phyloP scores from a whole-genome alignment of 1,140 invertebrate species.

The Hylyphantes graminicola region DNA sequence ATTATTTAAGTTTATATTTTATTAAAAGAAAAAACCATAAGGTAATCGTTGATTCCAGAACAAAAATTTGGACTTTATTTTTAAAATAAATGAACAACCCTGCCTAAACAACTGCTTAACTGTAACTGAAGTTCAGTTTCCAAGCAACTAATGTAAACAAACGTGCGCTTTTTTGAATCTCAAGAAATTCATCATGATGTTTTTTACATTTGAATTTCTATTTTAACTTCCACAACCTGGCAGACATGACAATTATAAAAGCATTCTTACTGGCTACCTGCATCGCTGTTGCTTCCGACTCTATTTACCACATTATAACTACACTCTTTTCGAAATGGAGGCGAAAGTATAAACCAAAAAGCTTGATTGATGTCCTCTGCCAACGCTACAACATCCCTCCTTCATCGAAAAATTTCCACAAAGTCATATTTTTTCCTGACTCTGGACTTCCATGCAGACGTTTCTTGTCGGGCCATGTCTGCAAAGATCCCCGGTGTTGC shows the following conservation, averaged over 20 bases:
- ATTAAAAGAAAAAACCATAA: no score
- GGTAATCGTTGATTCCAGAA: no score
- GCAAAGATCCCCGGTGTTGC: slow-evolving; percentile 65
- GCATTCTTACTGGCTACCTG: slow-evolving; percentile 11
- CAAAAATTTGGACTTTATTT: no score
- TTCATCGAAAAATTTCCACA: neutral
- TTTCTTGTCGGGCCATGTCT: slow-evolving; percentile 62
- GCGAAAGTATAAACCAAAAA: neutral
- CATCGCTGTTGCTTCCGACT: slow-evolving; percentile 15
- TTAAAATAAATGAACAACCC: no score
- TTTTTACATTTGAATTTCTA: no score
- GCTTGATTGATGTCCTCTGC: slow-evolving; percentile 19
- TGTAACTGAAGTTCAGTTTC: no score
- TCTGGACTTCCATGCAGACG: slow-evolving; percentile 54
- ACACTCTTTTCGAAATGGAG: slow-evolving; percentile 11
- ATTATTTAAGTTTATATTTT: no score
- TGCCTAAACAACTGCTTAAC: no score
- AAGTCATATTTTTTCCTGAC: slow-evolving; percentile 63
- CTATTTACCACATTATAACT: slow-evolving; percentile 12
- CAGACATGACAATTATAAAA: neutral
- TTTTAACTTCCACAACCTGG: no score
- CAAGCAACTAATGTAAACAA: no score
- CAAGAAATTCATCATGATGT: no score
- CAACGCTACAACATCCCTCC: neutral
- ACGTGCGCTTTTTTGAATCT: no score